Conservation (phyloP, 2,797 vertebrate species). For the Dromococcyx pavoninus region DNA sequence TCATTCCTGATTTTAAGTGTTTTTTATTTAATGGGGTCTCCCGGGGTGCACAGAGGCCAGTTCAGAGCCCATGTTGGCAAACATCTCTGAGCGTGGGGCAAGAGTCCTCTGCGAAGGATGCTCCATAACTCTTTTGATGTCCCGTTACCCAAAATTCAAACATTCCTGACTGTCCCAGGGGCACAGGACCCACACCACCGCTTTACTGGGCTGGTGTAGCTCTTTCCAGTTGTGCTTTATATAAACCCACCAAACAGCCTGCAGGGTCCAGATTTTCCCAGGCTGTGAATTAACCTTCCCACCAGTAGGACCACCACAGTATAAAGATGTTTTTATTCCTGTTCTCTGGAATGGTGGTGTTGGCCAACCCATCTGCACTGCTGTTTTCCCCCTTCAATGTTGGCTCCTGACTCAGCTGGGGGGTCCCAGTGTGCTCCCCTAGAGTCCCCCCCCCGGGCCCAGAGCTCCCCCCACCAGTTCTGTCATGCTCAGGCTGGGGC, state of each 20-base stretch:
- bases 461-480: background rate
- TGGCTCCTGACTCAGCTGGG: background rate
- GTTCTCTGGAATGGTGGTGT: rapidly evolving
- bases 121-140: background rate
- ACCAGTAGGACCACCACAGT: rapidly evolving
- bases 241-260: background rate
- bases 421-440: background rate
- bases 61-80: background rate
- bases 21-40: background rate
- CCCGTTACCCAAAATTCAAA: background rate
- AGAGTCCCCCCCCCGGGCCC: background rate
- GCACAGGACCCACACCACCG: rapidly evolving
- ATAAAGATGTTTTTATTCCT: background rate
- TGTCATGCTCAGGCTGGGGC: background rate
- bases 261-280: rapidly evolving
- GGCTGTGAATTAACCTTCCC: background rate
- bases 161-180: background rate
- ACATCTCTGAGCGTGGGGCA: background rate
- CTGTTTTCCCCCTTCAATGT: background rate
- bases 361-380: background rate
- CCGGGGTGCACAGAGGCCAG: background rate
- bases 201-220: background rate
- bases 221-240: background rate
- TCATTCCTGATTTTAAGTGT: background rate
- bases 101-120: background rate